Base-by-base conservation (phyloP, 1,140 invertebrate species). In the Calliopsis andreniformis region DNA sequence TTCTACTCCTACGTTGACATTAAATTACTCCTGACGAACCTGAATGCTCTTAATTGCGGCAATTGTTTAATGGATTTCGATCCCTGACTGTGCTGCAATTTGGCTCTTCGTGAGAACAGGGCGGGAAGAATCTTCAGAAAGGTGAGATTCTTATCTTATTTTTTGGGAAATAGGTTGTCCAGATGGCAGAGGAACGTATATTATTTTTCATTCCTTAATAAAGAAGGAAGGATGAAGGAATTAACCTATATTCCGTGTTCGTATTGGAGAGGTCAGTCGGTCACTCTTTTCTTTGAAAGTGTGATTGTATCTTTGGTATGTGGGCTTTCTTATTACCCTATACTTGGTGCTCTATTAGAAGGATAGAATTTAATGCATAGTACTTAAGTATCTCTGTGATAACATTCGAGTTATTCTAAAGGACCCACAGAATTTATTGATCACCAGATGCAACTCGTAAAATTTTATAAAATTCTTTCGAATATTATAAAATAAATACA, bases 221-320 rank as follows among this genome's bases (percentile, higher is more conserved):
- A 18, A 16, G 18, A 16, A 18, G 42, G 1, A 35, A 18, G 51
- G 23, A 42, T 64, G 32, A 45, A 23, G 35, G 62, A 47, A 72
- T 78, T 64, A 72, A 72, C 68, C 45, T 39, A 61, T 20, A 62
- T 64, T 56, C 49, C 18, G 20, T 6, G 47, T 55, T 39, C 39
- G 16, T 30, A 20, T 14, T 20, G 39, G 28, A 45, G 28, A 18
- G 55, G 35, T 12, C 10, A 25, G 23, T n/a, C 32, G 7, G 2
- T 42, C 8, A 14, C 20, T 25, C 28, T 64, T 72, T 12, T 32
- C 18, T 55, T 14, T 39, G 16, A 47, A 56, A 30, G 39, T 7
- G 3, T n/a, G n/a, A 42, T 49, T 39, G 14, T 47, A 16, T 32
- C 49, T 25, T 14, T 76, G 35, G 62, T 23, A 30, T 0, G 12